phyloP scores from a whole-genome alignment of 1,140 invertebrate species.

The Doryteuthis pealeii region DNA sequence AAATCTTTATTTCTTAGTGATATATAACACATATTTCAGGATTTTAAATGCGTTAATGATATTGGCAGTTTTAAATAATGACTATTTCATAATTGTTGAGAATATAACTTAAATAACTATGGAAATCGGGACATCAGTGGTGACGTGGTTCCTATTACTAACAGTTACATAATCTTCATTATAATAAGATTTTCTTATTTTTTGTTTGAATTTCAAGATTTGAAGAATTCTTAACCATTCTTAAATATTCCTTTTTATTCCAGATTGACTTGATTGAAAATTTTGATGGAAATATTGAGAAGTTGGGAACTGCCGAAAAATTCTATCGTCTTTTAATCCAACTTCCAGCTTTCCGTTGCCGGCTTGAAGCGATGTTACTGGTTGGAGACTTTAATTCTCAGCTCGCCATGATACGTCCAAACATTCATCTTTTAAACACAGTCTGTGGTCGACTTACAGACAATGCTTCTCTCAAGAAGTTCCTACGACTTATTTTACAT shows the following conservation, averaged over 20 bases:
- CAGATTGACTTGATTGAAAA: conserved; percentile 48
- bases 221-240: too few species aligned
- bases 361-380: conserved; percentile 87
- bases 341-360: conserved; percentile 70
- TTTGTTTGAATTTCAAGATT: too few species aligned
- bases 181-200: too few species aligned
- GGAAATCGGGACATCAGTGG: too few species aligned
- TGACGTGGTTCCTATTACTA: too few species aligned
- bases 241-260: conserved; percentile 14
- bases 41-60: too few species aligned
- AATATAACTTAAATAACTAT: too few species aligned
- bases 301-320: conserved; percentile 52
- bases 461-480: conserved; percentile 50
- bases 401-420: conserved; percentile 44
- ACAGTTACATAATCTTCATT: too few species aligned
- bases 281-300: conserved; percentile 45
- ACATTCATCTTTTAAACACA: conserved; percentile 42
- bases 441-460: conserved; percentile 45
- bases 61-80: too few species aligned
- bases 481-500: conserved; percentile 53
- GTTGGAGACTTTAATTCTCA: conserved; percentile 65
- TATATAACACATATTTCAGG: too few species aligned
- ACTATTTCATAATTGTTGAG: too few species aligned
- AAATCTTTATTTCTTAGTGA: too few species aligned
- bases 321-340: conserved; percentile 53